These are phyloP conservation scores for Xiphorhynchus erythropygius DNA, from an alignment of 2,797 vertebrate genomes.

Conservation along the genomic window DNA sequence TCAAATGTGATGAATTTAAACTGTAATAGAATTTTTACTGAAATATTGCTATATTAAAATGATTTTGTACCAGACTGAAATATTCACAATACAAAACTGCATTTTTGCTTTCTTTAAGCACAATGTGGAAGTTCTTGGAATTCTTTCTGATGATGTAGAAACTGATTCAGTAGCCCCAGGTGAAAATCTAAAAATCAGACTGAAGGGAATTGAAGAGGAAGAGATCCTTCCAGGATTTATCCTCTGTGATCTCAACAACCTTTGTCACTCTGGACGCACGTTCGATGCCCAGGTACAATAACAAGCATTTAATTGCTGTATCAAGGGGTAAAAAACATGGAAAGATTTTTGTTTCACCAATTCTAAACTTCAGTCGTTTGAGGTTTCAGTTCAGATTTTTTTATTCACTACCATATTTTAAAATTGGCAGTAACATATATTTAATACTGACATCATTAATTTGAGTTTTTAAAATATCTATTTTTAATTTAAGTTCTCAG, in stretches of 20 bases:
- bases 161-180: slow-evolving; percentile 91
- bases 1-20: not conserved
- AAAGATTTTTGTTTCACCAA: not conserved
- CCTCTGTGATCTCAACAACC: slow-evolving; percentile 92
- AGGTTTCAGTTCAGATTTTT: not conserved
- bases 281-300: slow-evolving; percentile 93
- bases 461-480: not conserved
- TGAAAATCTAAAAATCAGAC: slow-evolving; percentile 94
- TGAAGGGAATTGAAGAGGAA: slow-evolving; percentile 98
- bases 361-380: not conserved
- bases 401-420: not conserved
- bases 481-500: not conserved
- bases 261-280: slow-evolving; percentile 95
- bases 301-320: not conserved
- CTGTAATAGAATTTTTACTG: not conserved
- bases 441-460: not conserved
- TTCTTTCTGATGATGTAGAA: slow-evolving; percentile 95
- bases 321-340: not conserved
- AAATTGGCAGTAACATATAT: not conserved
- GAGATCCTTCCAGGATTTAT: slow-evolving; percentile 97
- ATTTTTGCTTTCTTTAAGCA: slow-evolving; percentile 80
- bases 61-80: not conserved
- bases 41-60: not conserved
- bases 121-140: slow-evolving; percentile 92
- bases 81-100: not conserved